Percentiles rank a stretch among this genome's conserved stretches.
Evolutionary conservation across 1,140 invertebrate genomes (phyloP).

Genomic region (Anoplolepis gracilipes): DNA sequence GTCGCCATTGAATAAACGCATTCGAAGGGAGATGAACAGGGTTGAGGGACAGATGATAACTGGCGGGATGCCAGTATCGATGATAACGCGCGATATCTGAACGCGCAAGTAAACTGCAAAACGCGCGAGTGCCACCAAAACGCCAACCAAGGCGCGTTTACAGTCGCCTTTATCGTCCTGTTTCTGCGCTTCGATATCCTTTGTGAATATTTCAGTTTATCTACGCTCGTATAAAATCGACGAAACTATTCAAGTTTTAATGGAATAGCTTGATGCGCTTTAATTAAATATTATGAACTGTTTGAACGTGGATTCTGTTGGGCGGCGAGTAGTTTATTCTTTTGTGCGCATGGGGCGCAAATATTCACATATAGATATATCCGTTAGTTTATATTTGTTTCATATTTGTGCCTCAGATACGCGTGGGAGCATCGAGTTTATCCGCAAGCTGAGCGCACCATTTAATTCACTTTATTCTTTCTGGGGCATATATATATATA

Average conservation of each 20-base stretch:
- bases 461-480: conserved; percentile 49
- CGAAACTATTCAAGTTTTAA: conserved; percentile 54
- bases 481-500: background rate
- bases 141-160: conserved; percentile 55
- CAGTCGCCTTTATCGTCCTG: conserved; percentile 51
- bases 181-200: background rate
- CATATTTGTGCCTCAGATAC: conserved; percentile 29
- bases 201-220: conserved; percentile 62
- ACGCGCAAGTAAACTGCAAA: conserved; percentile 1
- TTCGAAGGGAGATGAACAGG: background rate
- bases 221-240: conserved; percentile 46
- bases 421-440: conserved; percentile 29
- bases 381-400: conserved; percentile 47
- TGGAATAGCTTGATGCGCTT: conserved; percentile 51
- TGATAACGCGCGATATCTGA: conserved; percentile 56
- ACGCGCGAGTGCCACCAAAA: conserved; percentile 38
- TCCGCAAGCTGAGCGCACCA: conserved; percentile 1
- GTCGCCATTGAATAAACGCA: conserved; percentile 31
- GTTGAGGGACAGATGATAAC: background rate
- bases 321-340: conserved; percentile 42
- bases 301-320: conserved; percentile 35
- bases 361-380: conserved; percentile 23
- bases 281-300: conserved; percentile 68
- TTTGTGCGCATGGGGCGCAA: conserved; percentile 26
- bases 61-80: conserved; percentile 7